A percentile compares a stretch with the other conserved stretches of the same genome.
phyloP scores from a whole-genome alignment of 23 tunicate species.

The Clavelina lepadiformis region DNA sequence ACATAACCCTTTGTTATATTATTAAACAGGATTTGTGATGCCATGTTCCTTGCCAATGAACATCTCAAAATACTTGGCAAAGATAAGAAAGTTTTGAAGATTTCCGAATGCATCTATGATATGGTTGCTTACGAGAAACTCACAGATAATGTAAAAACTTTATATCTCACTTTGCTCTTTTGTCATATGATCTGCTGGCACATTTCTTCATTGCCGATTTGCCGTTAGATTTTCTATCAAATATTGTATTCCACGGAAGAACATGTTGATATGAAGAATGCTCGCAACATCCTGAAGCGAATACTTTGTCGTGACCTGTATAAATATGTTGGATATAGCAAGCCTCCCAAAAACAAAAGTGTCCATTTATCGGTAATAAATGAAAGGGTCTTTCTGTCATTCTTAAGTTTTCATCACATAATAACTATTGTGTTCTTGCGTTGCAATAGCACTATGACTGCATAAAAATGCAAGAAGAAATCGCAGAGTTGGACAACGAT shows the following conservation, averaged over 20 bases:
- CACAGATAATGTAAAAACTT: slow-evolving; percentile 51
- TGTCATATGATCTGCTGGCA: too few relatives aligned
- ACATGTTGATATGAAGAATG: slow-evolving; percentile 30
- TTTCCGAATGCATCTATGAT: slow-evolving; percentile 50
- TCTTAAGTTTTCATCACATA: too few relatives aligned
- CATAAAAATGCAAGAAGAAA: slow-evolving; percentile 5
- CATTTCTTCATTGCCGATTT: too few relatives aligned
- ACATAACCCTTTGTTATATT: too few relatives aligned
- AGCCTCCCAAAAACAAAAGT: not conserved
- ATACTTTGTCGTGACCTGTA: slow-evolving; percentile 51
- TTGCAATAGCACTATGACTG: slow-evolving; percentile 2
- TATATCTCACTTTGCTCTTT: too few relatives aligned
- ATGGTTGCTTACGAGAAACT: slow-evolving; percentile 52
- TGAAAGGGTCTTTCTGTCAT: too few relatives aligned
- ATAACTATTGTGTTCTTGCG: too few relatives aligned
- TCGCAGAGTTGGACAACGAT: slow-evolving; percentile 9
- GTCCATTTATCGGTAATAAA: not conserved
- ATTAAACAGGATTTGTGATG: slow-evolving; percentile 84
- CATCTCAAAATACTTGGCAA: slow-evolving; percentile 11
- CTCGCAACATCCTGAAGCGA: slow-evolving; percentile 32
- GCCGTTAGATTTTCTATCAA: slow-evolving; percentile 45
- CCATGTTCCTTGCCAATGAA: slow-evolving; percentile 41
- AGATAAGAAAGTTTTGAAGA: slow-evolving; percentile 5
- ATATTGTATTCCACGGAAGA: slow-evolving; percentile 26
- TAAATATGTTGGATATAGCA: slow-evolving; percentile 34